Conservation (phyloP, 2,113 vertebrate species). For the Taxidea taxus region DNA sequence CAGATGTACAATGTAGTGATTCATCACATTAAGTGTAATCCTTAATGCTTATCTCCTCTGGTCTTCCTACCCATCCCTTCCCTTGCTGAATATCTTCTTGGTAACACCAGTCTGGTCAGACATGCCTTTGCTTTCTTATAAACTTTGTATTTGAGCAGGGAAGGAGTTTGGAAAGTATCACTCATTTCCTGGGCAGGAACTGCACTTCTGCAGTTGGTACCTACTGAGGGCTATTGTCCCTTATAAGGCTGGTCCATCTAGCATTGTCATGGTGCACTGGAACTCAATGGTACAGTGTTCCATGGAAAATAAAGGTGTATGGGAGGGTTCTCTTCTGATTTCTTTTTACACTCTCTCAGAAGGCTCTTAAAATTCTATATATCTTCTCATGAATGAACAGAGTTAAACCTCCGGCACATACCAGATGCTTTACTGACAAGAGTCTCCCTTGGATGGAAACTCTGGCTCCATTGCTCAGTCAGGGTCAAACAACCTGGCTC, state of each 20-base stretch:
- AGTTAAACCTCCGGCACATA: not conserved
- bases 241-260: too few species aligned
- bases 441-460: accelerated
- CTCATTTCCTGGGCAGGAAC: not conserved
- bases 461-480: not conserved
- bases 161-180: not conserved
- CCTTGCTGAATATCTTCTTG: not conserved
- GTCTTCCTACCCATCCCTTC: not conserved
- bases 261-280: accelerated
- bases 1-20: not conserved
- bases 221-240: not conserved
- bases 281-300: not conserved
- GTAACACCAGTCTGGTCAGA: not conserved
- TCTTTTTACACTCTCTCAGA: not conserved
- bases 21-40: not conserved
- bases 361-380: not conserved
- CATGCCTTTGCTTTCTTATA: not conserved
- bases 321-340: not conserved
- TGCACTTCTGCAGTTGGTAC: not conserved
- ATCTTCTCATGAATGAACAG: not conserved
- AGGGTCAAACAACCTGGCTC: not conserved
- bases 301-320: not conserved
- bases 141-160: not conserved
- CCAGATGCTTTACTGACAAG: not conserved
- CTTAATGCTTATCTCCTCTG: not conserved